Evolutionary conservation across 92 coral and sea anemone genomes (phyloP).

Genomic region (Epizoanthus stellaris): DNA sequence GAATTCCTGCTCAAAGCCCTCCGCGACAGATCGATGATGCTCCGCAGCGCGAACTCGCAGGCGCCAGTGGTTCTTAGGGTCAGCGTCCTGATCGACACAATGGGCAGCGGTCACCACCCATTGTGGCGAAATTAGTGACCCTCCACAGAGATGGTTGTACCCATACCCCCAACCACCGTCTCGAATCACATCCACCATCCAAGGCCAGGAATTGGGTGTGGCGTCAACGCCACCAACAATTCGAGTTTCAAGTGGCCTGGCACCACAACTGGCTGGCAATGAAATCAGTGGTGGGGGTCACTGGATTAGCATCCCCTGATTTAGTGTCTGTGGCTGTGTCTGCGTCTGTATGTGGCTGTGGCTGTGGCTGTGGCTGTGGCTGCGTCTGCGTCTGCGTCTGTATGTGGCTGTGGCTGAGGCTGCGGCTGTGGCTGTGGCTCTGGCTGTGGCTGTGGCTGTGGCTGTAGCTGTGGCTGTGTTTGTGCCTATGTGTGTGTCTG

Average conservation of each 20-base stretch:
- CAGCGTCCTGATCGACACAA: conserved; percentile 64
- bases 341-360: too few relatives aligned
- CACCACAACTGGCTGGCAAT: conserved; percentile 20
- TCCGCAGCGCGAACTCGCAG: conserved; percentile 61
- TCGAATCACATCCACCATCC: conserved; percentile 73
- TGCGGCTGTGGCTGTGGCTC: too few relatives aligned
- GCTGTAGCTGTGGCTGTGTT: too few relatives aligned
- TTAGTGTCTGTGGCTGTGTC: too few relatives aligned
- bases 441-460: too few relatives aligned
- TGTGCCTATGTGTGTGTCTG: too few relatives aligned
- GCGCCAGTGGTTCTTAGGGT: conserved; percentile 41
- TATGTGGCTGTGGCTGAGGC: too few relatives aligned
- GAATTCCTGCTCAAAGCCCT: conserved; percentile 64
- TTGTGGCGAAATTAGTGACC: conserved; percentile 65
- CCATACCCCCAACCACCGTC: conserved; percentile 27
- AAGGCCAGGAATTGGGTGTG: conserved; percentile 73
- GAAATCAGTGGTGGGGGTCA: too few relatives aligned
- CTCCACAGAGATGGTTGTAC: conserved; percentile 64
- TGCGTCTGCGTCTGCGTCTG: too few relatives aligned
- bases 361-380: too few relatives aligned
- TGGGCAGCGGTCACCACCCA: conserved; percentile 80
- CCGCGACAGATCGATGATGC: conserved; percentile 54
- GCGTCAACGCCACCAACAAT: conserved; percentile 68
- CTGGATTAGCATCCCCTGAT: too few relatives aligned
- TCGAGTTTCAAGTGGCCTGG: conserved; percentile 48